Base-by-base conservation (phyloP, 2,888 invertebrate species). In the Axea sp. region DNA sequence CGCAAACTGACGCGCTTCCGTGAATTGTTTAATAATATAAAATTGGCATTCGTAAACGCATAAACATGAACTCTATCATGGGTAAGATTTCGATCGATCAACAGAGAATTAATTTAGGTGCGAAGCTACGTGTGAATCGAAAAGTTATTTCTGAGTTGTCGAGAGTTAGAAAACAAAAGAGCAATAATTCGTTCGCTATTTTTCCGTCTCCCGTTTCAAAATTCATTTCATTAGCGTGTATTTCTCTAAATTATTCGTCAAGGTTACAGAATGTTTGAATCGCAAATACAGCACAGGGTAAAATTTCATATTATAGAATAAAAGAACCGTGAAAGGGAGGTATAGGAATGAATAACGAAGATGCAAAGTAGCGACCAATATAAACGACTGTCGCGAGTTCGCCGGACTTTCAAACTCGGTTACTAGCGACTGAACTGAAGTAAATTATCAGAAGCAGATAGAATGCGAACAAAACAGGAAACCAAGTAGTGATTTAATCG, bases 401-500 rank as follows among this genome's bases (percentile, higher is more conserved):
- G 26, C 35, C 57, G 67, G 26, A 24, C 31, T 57, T 41, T 39
- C 12, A 39, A 22, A 57, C 53, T 53, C 33, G 30, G 31, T 39
- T 8, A n/a, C n/a, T 49, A 47, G 57, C 67, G 67, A 67, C 57
- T 49, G 57, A 67, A 67, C 57, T 67, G 67, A 57, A 28, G 41
- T 57, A 33, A 24, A 43, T 53, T 64, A 57, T 57, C 49, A 31
- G 24, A 12, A 45, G n/a, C n/a, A 22, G 14, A 14, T 9, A 2
- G 8, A 37, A 24, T 3, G 9, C 2, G 1, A 12, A 31, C 11
- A 14, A 39, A 12, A 17, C 24, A 45, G 5, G 4, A 19, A n/a
- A n/a, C 8, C 15, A 41, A 28, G 31, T 49, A 62, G 37, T 22
- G 22, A 28, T 7, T 43, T 43, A 64, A 33, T 51, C 8, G 19